Evolutionary conservation across 2,797 vertebrate genomes (phyloP), one percentile per base, ranked within the genome.

Genomic region (Poecilia gillii): DNA sequence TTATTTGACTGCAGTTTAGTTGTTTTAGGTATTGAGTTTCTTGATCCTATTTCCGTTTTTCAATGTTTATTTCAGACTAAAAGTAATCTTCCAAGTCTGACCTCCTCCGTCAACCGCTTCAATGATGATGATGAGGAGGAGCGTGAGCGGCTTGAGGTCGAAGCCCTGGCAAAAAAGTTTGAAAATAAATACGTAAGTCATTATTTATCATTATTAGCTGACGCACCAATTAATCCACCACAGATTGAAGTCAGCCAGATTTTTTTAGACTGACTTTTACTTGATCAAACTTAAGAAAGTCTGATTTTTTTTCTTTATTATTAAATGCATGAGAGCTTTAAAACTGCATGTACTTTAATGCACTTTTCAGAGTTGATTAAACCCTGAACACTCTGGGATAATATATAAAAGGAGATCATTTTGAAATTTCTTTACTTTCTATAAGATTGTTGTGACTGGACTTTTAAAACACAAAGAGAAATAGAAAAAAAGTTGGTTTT

Each of bases 131-230:
- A 98, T 31, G 95, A 98, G 28, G 97, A 98, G 0, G 96, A 96
- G 82, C 93, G 85, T 80, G 97, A 99, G 86, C 95, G 96, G 75
- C 95, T 96, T 75, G 95, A 97, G 93, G 95, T 98, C 6, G 97
- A 99, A 94, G 95, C 96, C 78, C 84, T 99, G 92, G 97, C 98
- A 46, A 98, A 97, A 94, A 99, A 97, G 95, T 98, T 98, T 86
- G 97, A 99, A 93, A 96, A 96, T 92, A 99, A 99, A 99, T 99
- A 99, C 8, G 98, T 99, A 91, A 97, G 98, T 98, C 18, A 20
- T 4, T 45, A 31, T 23, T 7, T 51, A 43, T 51, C 64, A 18
- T 41, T 51, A 6, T 25, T 9, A 1, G 1, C 2, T 18, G 36
- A 25, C 0, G 2, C 13, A 71, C 41, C 4, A 45, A n/a, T n/a